Conservation (phyloP, 2,888 invertebrate genomes). For the Polydrusus tereticollis region DNA sequence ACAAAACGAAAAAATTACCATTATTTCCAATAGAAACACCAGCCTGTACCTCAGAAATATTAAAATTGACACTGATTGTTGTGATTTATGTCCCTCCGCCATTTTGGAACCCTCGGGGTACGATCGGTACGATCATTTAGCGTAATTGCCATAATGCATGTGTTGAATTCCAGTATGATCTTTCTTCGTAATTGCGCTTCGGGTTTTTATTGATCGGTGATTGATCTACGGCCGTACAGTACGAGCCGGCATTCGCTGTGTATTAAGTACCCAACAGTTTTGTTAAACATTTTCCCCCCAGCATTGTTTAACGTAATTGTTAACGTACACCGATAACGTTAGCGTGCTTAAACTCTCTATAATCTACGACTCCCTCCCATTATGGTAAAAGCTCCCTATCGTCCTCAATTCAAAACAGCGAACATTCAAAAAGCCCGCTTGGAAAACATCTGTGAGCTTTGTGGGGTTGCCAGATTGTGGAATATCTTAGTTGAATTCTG, state of each 20-base stretch:
- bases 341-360: background rate
- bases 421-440: constrained; percentile 13
- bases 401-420: background rate
- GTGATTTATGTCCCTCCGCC: constrained; percentile 50
- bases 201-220: constrained; percentile 64
- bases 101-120: constrained; percentile 40
- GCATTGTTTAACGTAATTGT: no score
- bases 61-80: constrained; percentile 51
- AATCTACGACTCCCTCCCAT: background rate
- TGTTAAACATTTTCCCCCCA: background rate
- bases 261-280: constrained; percentile 61
- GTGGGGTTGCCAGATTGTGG: background rate
- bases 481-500: background rate
- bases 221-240: constrained; percentile 66
- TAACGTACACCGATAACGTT: background rate
- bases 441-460: background rate
- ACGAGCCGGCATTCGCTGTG: constrained; percentile 63
- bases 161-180: constrained; percentile 66
- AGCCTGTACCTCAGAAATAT: constrained; percentile 37
- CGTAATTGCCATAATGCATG: constrained; percentile 66
- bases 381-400: constrained; percentile 16
- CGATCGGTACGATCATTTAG: constrained; percentile 60
- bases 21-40: constrained; percentile 45
- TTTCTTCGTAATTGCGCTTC: constrained; percentile 52
- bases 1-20: background rate